These are phyloP conservation scores for Drosophila punjabiensis DNA, from an alignment of 1,140 invertebrate genomes.

Conservation along the genomic window DNA sequence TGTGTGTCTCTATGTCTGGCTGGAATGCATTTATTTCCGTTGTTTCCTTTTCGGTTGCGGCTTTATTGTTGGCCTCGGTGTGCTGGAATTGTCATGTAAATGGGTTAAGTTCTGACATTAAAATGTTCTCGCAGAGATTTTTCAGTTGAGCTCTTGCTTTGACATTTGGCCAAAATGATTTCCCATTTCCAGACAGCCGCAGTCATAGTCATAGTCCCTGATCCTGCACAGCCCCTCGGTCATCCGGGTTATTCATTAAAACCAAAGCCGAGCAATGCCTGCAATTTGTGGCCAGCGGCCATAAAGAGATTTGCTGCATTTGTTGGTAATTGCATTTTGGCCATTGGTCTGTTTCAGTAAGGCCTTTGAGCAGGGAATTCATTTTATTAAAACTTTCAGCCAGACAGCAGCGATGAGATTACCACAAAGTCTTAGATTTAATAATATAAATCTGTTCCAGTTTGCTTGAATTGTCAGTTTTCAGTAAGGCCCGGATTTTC, in stretches of 20 bases:
- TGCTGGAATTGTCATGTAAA: constrained; percentile 75
- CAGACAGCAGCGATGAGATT: neutral
- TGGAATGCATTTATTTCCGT: constrained; percentile 36
- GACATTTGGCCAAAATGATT: constrained; percentile 44
- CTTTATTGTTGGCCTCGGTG: constrained; percentile 41
- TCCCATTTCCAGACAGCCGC: constrained; percentile 35
- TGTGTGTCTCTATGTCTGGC: constrained; percentile 33
- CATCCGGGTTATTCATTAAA: constrained; percentile 48
- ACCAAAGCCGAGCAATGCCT: constrained; percentile 33
- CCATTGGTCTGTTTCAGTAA: constrained; percentile 5
- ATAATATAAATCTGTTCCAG: too few species aligned
- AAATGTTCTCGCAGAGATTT: constrained; percentile 62
- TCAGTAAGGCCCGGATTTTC: too few species aligned
- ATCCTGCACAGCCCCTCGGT: constrained; percentile 2
- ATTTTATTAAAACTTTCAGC: constrained; percentile 18
- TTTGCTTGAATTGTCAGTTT: neutral
- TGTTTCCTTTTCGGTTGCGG: constrained; percentile 48
- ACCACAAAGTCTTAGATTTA: constrained; percentile 5
- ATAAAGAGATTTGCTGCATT: constrained; percentile 49
- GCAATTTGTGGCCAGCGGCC: constrained; percentile 24
- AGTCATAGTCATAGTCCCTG: constrained; percentile 7
- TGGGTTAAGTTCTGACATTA: constrained; percentile 79
- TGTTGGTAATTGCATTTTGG: constrained; percentile 50
- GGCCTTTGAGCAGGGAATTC: constrained; percentile 19
- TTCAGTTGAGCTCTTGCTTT: constrained; percentile 49